Conservation (phyloP, 23 tunicate species). For the Halocynthia roretzi region DNA sequence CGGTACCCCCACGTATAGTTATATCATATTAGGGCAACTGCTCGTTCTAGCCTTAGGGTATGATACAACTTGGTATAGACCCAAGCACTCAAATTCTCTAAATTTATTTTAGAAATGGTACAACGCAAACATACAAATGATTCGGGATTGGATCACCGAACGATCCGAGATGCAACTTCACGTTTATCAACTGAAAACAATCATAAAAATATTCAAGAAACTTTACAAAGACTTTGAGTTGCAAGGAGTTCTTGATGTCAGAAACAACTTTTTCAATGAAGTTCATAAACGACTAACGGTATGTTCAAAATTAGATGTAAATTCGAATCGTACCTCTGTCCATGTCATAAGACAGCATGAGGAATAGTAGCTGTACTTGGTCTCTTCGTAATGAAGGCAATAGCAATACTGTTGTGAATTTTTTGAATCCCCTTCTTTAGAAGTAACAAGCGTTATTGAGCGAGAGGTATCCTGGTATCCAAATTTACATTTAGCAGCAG, state of each 20-base stretch:
- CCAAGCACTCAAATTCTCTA: background rate
- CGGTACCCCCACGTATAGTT: no score
- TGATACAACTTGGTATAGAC: no score
- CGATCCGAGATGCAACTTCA: slow-evolving; percentile 72
- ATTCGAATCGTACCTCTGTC: no score
- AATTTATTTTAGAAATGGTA: slow-evolving; percentile 66
- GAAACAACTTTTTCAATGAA: slow-evolving; percentile 30
- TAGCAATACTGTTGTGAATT: no score
- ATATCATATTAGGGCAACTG: no score
- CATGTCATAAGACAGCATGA: no score
- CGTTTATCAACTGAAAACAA: slow-evolving; percentile 82
- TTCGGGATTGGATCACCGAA: slow-evolving; percentile 65
- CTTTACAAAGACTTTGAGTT: slow-evolving; percentile 81
- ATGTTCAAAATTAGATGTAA: background rate
- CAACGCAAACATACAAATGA: slow-evolving; percentile 23
- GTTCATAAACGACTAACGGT: slow-evolving; percentile 87
- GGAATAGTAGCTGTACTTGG: no score
- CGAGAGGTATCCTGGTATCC: no score
- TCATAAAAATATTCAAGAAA: slow-evolving; percentile 84
- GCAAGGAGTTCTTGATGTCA: slow-evolving; percentile 71
- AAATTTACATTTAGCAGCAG: background rate
- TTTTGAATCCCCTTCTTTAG: no score
- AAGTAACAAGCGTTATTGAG: no score
- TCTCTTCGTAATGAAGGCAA: no score
- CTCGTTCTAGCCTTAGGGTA: no score